Base-by-base conservation (phyloP, 2,113 vertebrate species). In the Rhineura floridana region DNA sequence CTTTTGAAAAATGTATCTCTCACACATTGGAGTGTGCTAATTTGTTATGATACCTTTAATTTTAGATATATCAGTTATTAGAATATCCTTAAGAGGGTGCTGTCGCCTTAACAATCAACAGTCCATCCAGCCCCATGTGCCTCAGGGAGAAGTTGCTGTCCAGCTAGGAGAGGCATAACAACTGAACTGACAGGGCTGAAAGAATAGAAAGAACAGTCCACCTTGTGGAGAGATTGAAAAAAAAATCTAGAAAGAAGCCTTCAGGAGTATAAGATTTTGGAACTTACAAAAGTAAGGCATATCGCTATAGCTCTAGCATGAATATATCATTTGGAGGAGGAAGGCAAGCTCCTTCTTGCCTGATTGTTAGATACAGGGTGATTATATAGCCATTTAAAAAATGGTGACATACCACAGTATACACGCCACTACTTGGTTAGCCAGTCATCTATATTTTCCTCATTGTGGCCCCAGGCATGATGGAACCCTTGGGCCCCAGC, bases 71-170 rank as follows among this genome's bases (percentile, higher is more conserved):
- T 86, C 25, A 63, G 13, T 65, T 4, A 79, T 2, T 67, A 79
- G 13, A 86, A 39, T 30, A 42, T 80, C 63, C 63, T 70, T 87
- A 69, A 87, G 48, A 83, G 82, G 82, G 65, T 83, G 65, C 82
- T 83, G 65, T 83, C 82, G 5, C 65, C 62, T 80, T 70, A 87
- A 28, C 25, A 69, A 80, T 23, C 65, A 33, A 9, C 50, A 69
- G 25, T 11, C 46, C 48, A 42, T 42, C 48, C 13, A 25, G 39
- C 73, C 33, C 30, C 15, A 7, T 48, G 50, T 85, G 72, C 10
- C 52, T 76, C 5, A n/a, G n/a, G 36, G 46, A 80, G 36, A 87
- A 81, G 4, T 15, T 44, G 17, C 48, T 42, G 21, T 44, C 52
- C 23, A 39, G 9, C 36, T 39, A 86, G 46, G 11, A 42, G 48